Conservation (phyloP, 53 echinoderm and acorn worm species). For the Temnopleurus reevesii region DNA sequence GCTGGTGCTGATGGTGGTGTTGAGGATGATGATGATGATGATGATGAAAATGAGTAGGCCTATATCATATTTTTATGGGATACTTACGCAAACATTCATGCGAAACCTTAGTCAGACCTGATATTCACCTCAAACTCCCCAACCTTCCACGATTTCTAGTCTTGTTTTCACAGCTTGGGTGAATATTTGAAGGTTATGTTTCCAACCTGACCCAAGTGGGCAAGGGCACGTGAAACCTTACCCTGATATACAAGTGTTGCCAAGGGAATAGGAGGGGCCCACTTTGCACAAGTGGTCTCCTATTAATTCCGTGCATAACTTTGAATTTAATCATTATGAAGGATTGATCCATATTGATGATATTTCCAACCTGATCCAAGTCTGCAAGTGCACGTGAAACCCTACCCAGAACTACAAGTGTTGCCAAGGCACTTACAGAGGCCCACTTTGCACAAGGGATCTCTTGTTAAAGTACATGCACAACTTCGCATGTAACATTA, state of each 20-base stretch:
- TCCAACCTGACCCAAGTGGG: background rate
- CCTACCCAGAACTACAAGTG: no score
- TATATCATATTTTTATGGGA: background rate
- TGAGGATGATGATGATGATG: no score
- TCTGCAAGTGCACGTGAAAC: no score
- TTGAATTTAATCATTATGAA: background rate
- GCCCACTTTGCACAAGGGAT: no score
- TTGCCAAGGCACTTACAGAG: no score
- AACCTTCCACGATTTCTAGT: background rate
- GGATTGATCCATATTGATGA: no score
- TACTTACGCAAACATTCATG: background rate
- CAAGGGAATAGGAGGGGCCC: background rate
- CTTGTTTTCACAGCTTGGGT: slow-evolving; percentile 41
- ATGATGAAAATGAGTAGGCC: no score
- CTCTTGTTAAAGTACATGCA: no score
- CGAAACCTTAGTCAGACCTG: background rate
- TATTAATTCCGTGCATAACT: background rate
- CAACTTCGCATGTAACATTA: no score
- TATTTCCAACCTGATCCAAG: no score
- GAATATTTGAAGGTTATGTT: background rate
- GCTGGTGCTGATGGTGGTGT: no score
- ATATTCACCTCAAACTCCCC: background rate
- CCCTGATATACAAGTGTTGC: slow-evolving; percentile 4
- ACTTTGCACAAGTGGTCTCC: background rate
- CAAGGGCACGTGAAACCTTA: slow-evolving; percentile 44